Conservation (phyloP, 2,888 invertebrate species). For the Chromoteleia sp. region DNA sequence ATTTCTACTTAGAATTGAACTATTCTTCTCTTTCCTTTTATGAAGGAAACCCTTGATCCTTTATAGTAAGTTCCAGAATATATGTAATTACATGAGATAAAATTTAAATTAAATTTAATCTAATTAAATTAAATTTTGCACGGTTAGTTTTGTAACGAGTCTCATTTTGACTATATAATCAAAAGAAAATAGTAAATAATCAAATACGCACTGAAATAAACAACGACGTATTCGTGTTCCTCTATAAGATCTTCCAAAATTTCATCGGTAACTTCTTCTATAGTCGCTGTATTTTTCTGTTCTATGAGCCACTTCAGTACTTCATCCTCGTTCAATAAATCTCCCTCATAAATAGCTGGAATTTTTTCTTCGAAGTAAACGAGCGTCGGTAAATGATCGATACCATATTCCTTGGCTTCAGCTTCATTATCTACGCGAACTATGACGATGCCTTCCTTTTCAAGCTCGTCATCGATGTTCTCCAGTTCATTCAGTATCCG, state of each 20-base stretch:
- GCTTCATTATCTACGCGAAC: conserved; percentile 95
- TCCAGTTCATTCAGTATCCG: conserved; percentile 94
- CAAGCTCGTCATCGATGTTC: conserved; percentile 96
- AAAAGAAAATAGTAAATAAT: too few relatives aligned
- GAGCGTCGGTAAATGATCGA: conserved; percentile 93
- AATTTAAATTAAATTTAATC: too few relatives aligned
- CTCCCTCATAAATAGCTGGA: conserved; percentile 96
- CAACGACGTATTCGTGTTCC: conserved; percentile 97
- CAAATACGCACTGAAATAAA: conserved; percentile 92
- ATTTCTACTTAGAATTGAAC: too few relatives aligned
- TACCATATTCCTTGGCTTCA: conserved; percentile 95
- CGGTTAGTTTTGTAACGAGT: too few relatives aligned
- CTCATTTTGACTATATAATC: too few relatives aligned
- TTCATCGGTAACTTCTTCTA: conserved; percentile 97
- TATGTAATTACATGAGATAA: too few relatives aligned
- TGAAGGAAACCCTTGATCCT: too few relatives aligned
- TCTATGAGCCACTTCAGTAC: conserved; percentile 95
- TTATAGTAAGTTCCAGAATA: too few relatives aligned
- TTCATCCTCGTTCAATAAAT: conserved; percentile 95
- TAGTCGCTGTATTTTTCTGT: conserved; percentile 95
- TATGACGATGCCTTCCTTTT: conserved; percentile 95
- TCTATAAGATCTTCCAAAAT: conserved; percentile 93
- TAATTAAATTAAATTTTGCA: conserved; percentile 2
- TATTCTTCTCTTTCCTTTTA: too few relatives aligned
- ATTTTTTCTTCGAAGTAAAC: conserved; percentile 97